phyloP scores from a whole-genome alignment of 2,113 vertebrate species.

The Tetrao urogallus region DNA sequence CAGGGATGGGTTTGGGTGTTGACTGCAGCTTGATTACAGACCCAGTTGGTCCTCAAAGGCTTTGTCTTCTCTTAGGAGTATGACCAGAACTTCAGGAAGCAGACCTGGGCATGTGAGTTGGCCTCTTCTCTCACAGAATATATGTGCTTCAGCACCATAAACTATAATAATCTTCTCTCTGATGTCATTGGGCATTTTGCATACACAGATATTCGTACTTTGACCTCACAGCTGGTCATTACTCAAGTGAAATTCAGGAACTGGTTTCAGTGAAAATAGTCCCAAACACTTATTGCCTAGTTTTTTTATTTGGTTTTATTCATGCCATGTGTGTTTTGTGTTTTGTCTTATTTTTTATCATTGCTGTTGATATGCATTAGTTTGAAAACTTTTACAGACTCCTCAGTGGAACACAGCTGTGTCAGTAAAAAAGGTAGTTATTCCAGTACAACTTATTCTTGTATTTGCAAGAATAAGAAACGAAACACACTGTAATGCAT shows the following conservation, averaged over 20 bases:
- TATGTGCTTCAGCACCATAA: neutral
- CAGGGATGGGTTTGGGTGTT: neutral
- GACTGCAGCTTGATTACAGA: neutral
- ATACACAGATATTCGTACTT: neutral
- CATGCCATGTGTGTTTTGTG: neutral
- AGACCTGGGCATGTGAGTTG: neutral
- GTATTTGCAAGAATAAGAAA: neutral
- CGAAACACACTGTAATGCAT: neutral
- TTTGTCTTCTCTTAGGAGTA: neutral
- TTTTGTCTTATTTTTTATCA: neutral
- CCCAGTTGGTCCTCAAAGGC: neutral
- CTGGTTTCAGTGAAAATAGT: neutral
- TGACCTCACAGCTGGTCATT: neutral
- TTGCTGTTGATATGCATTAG: neutral
- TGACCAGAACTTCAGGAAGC: neutral
- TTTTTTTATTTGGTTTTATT: fast-evolving
- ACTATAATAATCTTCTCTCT: neutral
- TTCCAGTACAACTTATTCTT: neutral
- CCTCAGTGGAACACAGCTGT: neutral
- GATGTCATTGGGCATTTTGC: neutral
- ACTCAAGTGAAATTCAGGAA: neutral
- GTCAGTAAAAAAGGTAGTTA: neutral
- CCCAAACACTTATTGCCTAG: neutral
- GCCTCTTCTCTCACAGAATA: neutral
- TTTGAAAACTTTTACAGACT: neutral